Conservation (phyloP, 2,797 vertebrate species). For the Oceanodroma leucorhoa region DNA sequence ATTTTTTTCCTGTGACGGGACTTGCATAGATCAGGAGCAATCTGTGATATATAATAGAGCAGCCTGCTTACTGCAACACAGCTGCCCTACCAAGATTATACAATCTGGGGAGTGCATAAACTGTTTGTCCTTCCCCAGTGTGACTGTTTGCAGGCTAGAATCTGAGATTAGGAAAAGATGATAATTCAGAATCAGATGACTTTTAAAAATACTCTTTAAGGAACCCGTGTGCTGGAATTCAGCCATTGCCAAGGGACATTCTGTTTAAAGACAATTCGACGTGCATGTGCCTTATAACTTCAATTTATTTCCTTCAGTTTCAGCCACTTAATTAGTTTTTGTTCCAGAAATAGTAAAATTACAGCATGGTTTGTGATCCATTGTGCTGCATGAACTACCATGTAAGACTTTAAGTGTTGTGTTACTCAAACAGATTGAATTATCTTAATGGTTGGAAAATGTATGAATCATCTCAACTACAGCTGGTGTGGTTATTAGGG, state of each 20-base stretch:
- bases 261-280: neutral
- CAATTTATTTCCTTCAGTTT: neutral
- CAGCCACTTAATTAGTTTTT: slow-evolving; percentile 19
- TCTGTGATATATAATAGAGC: neutral
- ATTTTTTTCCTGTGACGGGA: neutral
- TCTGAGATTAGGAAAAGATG: neutral
- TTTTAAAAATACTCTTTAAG: slow-evolving; percentile 23
- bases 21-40: neutral
- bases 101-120: neutral
- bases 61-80: neutral
- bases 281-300: neutral
- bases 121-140: neutral
- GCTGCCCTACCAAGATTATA: neutral
- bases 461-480: slow-evolving; percentile 39
- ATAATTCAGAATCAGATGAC: neutral
- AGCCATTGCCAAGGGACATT: neutral
- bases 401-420: slow-evolving; percentile 11
- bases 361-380: neutral
- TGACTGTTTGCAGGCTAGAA: neutral
- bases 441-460: slow-evolving; percentile 47
- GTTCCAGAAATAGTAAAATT: slow-evolving; percentile 51
- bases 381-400: slow-evolving; percentile 9
- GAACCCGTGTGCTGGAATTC: neutral
- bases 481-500: slow-evolving; percentile 4
- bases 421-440: slow-evolving; percentile 32